Conservation (phyloP, 2,113 vertebrate species). For the Tylochromis polylepis region DNA sequence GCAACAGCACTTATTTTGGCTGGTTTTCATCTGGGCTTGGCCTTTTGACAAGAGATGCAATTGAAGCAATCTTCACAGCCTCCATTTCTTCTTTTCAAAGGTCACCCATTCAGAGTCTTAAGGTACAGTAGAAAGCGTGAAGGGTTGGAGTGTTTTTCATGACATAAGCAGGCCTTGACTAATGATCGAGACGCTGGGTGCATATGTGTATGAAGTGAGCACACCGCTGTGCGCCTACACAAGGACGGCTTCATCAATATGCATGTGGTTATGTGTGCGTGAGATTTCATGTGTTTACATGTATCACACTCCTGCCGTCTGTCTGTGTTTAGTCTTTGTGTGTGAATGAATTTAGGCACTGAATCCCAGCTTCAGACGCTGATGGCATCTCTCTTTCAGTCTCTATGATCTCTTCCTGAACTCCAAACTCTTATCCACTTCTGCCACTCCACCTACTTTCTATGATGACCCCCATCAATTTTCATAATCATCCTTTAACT, state of each 20-base stretch:
- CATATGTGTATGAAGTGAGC: not conserved
- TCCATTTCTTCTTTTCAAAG: conserved; percentile 52
- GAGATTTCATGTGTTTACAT: conserved; percentile 3
- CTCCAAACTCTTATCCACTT: conserved; percentile 8
- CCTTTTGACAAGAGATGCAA: conserved; percentile 49
- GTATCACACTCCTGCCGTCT: not conserved
- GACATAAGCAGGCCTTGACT: not conserved
- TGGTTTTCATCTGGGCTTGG: conserved; percentile 45
- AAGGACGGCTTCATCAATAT: not conserved
- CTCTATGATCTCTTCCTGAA: not conserved
- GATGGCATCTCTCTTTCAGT: not conserved
- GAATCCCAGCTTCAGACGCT: not conserved
- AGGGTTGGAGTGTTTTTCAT: not conserved
- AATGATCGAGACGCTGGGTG: not conserved
- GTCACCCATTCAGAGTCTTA: conserved; percentile 36
- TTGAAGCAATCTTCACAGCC: conserved; percentile 44
- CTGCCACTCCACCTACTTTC: conserved; percentile 15
- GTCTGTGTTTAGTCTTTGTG: not conserved
- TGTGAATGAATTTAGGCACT: not conserved
- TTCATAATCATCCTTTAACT: conserved; percentile 49
- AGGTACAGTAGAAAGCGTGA: not conserved
- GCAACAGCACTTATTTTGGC: conserved; percentile 41
- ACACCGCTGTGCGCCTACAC: not conserved
- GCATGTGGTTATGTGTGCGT: not conserved
- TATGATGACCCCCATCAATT: conserved; percentile 46